A percentile compares a stretch with the other conserved stretches of the same genome.
Evolutionary conservation across 2,113 vertebrate species (phyloP).

Genomic region (Alosa alosa): DNA sequence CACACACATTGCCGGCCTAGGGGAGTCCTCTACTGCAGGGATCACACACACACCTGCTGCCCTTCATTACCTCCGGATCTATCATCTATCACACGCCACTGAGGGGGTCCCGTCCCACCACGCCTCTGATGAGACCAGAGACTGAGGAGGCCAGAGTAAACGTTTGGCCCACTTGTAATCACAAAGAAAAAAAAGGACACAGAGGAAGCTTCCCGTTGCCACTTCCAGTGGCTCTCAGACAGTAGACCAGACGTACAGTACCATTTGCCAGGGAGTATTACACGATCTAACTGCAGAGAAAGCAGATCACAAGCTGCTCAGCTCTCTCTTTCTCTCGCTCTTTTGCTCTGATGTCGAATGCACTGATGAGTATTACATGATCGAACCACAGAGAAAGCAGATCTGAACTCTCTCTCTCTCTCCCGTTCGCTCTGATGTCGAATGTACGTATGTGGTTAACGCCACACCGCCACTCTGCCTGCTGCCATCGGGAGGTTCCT

Average conservation of each 20-base stretch:
- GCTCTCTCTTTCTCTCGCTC: no score
- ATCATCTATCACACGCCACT: conserved; percentile 33
- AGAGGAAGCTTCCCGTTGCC: not conserved
- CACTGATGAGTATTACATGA: not conserved
- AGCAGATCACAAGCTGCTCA: not conserved
- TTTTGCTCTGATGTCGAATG: not conserved
- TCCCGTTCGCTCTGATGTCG: not conserved
- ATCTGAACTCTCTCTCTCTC: no score
- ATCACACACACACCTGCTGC: conserved; percentile 31
- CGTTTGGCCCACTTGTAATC: not conserved
- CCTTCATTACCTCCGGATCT: conserved; percentile 12
- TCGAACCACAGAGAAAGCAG: no score
- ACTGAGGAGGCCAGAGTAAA: not conserved
- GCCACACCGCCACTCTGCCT: not conserved
- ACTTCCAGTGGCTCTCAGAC: not conserved
- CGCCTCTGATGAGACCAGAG: conserved; percentile 16
- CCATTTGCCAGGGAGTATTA: not conserved
- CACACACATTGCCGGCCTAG: conserved; percentile 11
- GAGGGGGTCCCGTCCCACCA: not conserved
- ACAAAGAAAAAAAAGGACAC: not conserved
- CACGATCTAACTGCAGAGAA: not conserved
- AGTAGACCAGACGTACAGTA: not conserved
- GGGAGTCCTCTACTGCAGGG: not conserved
- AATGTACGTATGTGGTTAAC: not conserved
- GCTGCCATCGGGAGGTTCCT: not conserved